Base-by-base conservation (phyloP, 2,113 vertebrate species). In the Dipodomys ordii region DNA sequence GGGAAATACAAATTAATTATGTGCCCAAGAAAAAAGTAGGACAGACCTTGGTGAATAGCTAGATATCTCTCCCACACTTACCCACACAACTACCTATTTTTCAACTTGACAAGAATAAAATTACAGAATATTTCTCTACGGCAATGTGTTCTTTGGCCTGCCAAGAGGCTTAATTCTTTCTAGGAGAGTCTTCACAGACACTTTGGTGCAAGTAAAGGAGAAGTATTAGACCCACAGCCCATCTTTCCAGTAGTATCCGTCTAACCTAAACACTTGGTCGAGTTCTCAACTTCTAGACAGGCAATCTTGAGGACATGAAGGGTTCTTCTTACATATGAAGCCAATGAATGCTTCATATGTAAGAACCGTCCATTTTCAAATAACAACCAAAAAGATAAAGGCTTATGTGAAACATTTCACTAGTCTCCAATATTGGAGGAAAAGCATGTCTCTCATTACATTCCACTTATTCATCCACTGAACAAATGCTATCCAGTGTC, bases 11-110 rank as follows among this genome's bases (percentile, higher is more conserved):
- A 92, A 62, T 83, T 94, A 76, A 79, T 46, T 77, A 76, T 87
- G 39, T 83, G 27, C 62, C 65, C 67, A 92, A 44, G 78, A 92
- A 83, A 62, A 76, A 95, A 92, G 49, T 22, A 95, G 82, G 87
- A 88, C 93, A 96, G 93, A 96, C 94, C 95, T 89, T 92, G 53
- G 81, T 94, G 73, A 65, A 88, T 88, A 94, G 74, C 76, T 94
- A 90, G 71, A 44, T 62, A 27, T 90, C 90, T 93, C 92, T 44
- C 82, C 95, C 88, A 96, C 93, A 90, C 7, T 88, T 90, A 88
- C 88, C 94, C 94, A 97, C 88, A 18, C 53, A 94, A 88, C 62
- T 93, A 96, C 92, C 88, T 97, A 86, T 94, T 96, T 97, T 97
- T 93, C 68, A 77, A 94, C 53, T 94, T 94, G 83, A 82, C 92